Evolutionary conservation across 2,113 vertebrate species (phyloP).

Genomic region (Neotoma lepida): DNA sequence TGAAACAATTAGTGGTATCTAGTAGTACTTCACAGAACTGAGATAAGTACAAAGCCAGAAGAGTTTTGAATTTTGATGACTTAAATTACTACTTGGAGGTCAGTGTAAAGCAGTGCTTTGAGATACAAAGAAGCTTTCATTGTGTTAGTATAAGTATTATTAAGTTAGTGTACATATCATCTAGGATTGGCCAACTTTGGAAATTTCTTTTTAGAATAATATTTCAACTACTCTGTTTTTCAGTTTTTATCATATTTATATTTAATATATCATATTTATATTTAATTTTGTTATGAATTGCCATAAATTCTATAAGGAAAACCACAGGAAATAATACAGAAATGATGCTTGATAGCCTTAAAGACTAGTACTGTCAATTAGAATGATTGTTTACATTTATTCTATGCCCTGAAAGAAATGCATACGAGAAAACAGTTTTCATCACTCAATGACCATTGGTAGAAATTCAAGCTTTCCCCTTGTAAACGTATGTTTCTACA

Average conservation of each 20-base stretch:
- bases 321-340: conserved; percentile 15
- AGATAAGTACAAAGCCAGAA: neutral
- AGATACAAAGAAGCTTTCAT: neutral
- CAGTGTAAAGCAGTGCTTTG: conserved; percentile 7
- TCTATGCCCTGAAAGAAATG: neutral
- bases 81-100: conserved; percentile 4
- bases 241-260: neutral
- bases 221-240: conserved; percentile 53
- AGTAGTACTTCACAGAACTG: conserved; percentile 2
- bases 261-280: neutral
- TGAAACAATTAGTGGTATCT: conserved; percentile 7
- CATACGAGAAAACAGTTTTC: neutral
- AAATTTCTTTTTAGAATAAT: conserved; percentile 48
- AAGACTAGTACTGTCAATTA: conserved; percentile 30
- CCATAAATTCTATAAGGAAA: neutral
- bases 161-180: neutral
- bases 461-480: conserved; percentile 43
- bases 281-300: conserved; percentile 26
- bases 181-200: neutral
- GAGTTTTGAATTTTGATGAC: conserved; percentile 3
- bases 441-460: neutral
- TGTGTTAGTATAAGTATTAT: neutral
- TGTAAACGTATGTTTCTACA: conserved; percentile 48
- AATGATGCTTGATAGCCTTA: neutral
- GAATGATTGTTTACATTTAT: conserved; percentile 28